A percentile compares a stretch with the other conserved stretches of the same genome.
These are phyloP conservation scores for Cherax quadricarinatus DNA, from an alignment of 1,140 invertebrate species.

Conservation along the genomic window DNA sequence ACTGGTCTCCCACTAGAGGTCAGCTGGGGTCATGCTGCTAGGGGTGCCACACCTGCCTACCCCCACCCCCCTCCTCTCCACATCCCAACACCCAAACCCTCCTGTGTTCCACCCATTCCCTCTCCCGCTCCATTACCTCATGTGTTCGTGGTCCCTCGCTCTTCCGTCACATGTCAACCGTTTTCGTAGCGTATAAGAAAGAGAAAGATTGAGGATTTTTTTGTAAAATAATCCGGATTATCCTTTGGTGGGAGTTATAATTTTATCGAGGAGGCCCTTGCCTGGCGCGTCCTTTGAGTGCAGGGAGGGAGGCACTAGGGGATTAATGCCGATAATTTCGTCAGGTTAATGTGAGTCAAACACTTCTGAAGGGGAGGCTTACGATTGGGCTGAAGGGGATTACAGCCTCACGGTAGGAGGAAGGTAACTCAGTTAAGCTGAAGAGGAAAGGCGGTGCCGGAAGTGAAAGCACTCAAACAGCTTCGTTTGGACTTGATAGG, in stretches of 20 bases:
- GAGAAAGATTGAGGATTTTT: background rate
- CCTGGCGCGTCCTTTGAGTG: background rate
- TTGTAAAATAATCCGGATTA: background rate
- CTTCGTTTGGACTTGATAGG: too few relatives aligned
- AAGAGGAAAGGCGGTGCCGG: too few relatives aligned
- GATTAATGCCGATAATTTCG: constrained; percentile 11
- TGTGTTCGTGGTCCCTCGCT: background rate
- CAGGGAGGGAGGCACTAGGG: background rate
- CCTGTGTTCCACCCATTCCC: too few relatives aligned
- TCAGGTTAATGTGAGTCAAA: constrained; percentile 18
- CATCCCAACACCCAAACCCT: background rate
- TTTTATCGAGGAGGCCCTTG: background rate
- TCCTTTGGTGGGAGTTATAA: background rate
- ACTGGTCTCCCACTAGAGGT: background rate
- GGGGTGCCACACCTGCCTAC: background rate
- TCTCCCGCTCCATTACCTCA: background rate
- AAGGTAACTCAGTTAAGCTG: too few relatives aligned
- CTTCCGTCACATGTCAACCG: background rate
- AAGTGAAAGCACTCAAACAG: too few relatives aligned
- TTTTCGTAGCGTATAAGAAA: background rate
- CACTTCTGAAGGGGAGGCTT: background rate
- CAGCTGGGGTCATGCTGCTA: background rate
- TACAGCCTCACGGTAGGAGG: too few relatives aligned
- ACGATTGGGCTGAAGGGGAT: background rate
- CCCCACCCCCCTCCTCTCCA: background rate